A percentile compares a stretch with the other conserved stretches of the same genome.
phyloP scores from a whole-genome alignment of 2,797 vertebrate species.

The Dendrocincla fuliginosa region DNA sequence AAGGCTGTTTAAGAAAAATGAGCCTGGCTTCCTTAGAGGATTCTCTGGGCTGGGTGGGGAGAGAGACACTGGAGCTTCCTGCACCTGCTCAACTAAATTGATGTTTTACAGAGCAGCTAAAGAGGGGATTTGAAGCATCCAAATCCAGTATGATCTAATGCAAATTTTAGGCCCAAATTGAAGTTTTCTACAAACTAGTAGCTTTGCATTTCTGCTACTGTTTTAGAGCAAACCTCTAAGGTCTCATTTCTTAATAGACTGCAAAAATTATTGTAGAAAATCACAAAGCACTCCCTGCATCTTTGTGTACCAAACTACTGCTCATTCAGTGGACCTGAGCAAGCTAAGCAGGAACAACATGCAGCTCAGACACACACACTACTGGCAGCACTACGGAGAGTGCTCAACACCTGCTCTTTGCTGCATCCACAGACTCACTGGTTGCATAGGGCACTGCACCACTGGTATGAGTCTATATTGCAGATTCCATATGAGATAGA shows the following conservation, averaged over 20 bases:
- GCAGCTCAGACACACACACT: neutral
- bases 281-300: neutral
- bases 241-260: neutral
- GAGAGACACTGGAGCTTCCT: neutral
- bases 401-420: neutral
- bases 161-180: neutral
- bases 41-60: neutral
- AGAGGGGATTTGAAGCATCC: neutral
- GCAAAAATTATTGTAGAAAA: neutral
- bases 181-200: neutral
- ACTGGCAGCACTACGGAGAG: neutral
- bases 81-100: neutral
- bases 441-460: neutral
- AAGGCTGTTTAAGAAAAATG: neutral
- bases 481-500: neutral
- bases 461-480: rapidly evolving
- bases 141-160: neutral
- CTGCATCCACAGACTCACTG: neutral
- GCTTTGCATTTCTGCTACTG: neutral
- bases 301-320: rapidly evolving
- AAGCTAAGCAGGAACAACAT: neutral
- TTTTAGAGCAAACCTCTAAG: neutral
- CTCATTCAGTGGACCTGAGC: neutral
- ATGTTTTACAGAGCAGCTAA: neutral
- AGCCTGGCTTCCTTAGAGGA: neutral